Conservation (phyloP, 1,140 invertebrate genomes). For the Gryllus bimaculatus region DNA sequence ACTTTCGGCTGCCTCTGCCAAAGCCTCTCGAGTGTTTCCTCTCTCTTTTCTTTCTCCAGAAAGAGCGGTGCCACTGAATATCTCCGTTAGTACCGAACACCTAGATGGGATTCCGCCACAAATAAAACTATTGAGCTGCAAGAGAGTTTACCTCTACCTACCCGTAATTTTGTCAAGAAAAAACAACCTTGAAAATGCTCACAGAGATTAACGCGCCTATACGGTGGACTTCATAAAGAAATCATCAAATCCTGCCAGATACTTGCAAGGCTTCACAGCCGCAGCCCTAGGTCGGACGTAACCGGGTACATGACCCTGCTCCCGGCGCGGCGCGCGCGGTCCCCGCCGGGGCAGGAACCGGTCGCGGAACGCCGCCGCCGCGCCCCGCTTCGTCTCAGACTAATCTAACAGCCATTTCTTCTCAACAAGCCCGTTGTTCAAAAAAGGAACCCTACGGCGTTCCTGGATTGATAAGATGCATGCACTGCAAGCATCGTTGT, state of each 20-base stretch:
- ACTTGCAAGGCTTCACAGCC: not conserved
- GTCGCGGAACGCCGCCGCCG: constrained; percentile 96
- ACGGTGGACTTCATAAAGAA: constrained; percentile 1
- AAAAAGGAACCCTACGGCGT: constrained; percentile 23
- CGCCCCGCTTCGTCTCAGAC: constrained; percentile 44
- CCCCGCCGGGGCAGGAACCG: constrained; percentile 91
- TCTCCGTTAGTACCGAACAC: not conserved
- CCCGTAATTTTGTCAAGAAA: constrained; percentile 4
- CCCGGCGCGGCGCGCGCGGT: constrained; percentile 55
- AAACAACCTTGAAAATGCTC: not conserved
- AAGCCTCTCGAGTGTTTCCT: not conserved
- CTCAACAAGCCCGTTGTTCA: constrained; percentile 20
- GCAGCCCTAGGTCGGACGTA: not conserved
- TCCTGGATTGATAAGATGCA: constrained; percentile 21
- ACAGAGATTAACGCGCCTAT: not conserved
- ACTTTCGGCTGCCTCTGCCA: not conserved
- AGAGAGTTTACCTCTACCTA: not conserved
- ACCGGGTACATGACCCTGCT: not conserved
- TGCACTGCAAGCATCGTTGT: constrained; percentile 19
- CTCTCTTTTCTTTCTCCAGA: not conserved
- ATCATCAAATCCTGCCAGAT: constrained; percentile 4
- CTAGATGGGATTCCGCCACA: constrained; percentile 2
- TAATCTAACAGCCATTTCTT: constrained; percentile 17
- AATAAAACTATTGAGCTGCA: not conserved
- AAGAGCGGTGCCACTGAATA: constrained; percentile 3